phyloP scores from a whole-genome alignment of 2,888 invertebrate genomes.

The Eremobia ochroleuca region DNA sequence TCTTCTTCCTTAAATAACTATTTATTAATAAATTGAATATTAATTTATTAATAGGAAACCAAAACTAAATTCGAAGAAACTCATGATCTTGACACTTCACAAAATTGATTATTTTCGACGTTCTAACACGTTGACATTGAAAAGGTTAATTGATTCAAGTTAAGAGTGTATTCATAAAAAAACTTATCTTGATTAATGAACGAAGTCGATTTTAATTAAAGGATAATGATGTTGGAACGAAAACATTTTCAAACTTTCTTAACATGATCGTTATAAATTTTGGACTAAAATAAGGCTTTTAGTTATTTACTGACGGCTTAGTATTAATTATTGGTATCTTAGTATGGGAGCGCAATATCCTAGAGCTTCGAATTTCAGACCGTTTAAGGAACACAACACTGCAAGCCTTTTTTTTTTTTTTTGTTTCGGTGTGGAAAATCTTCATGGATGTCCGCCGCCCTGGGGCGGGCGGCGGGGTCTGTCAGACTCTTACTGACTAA shows the following conservation, averaged over 20 bases:
- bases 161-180: not conserved
- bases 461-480: too few species aligned
- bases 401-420: too few species aligned
- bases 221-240: conserved; percentile 9
- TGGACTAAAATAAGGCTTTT: not conserved
- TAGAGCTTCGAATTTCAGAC: not conserved
- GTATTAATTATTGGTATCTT: not conserved
- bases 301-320: not conserved
- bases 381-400: not conserved
- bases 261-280: conserved; percentile 16
- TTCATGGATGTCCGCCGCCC: too few species aligned
- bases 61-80: not conserved
- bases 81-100: not conserved
- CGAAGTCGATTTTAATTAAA: conserved; percentile 9
- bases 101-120: not conserved
- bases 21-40: not conserved
- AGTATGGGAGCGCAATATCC: not conserved
- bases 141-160: conserved; percentile 17
- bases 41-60: too few species aligned
- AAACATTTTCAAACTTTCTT: conserved; percentile 15
- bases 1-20: not conserved
- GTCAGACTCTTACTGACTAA: too few species aligned
- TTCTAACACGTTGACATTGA: not conserved
- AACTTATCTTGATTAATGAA: conserved; percentile 34
- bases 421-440: too few species aligned